These are phyloP conservation scores for Porites lobata DNA, from an alignment of 92 coral and sea anemone species.

Conservation along the genomic window DNA sequence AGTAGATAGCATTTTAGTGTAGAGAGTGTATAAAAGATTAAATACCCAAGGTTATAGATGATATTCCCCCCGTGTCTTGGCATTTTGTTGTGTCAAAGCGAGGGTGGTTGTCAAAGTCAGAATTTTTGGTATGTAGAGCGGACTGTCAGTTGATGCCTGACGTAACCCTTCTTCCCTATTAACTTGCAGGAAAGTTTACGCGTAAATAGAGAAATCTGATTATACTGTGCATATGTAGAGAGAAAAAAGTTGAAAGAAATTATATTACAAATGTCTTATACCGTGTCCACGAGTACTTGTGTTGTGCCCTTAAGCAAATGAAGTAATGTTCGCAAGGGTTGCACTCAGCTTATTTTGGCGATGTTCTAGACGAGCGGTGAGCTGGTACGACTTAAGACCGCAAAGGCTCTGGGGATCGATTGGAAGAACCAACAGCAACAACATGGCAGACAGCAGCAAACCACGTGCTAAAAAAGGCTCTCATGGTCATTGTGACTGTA, in stretches of 20 bases:
- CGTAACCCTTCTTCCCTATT: not conserved
- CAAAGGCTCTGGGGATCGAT: too few species aligned
- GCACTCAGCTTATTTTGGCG: too few species aligned
- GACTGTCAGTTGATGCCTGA: not conserved
- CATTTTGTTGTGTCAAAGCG: not conserved
- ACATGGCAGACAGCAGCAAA: too few species aligned
- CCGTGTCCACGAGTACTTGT: not conserved
- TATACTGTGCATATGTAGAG: conserved; percentile 49
- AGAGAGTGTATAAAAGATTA: not conserved
- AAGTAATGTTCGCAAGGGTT: too few species aligned
- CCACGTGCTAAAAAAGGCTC: too few species aligned
- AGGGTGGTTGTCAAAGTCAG: not conserved
- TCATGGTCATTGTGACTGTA: too few species aligned
- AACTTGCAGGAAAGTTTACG: not conserved
- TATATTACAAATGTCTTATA: conserved; percentile 46
- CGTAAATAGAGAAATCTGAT: conserved; percentile 12
- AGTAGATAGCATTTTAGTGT: not conserved
- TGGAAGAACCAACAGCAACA: too few species aligned
- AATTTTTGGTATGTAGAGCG: not conserved
- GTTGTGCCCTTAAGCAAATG: not conserved
- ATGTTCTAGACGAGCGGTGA: too few species aligned
- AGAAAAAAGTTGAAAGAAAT: conserved; percentile 29
- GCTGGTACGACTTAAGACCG: too few species aligned
- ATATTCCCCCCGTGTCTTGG: not conserved
- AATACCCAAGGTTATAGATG: not conserved